Conservation (phyloP, 2,797 vertebrate genomes). For the Lagorchestes hirsutus region DNA sequence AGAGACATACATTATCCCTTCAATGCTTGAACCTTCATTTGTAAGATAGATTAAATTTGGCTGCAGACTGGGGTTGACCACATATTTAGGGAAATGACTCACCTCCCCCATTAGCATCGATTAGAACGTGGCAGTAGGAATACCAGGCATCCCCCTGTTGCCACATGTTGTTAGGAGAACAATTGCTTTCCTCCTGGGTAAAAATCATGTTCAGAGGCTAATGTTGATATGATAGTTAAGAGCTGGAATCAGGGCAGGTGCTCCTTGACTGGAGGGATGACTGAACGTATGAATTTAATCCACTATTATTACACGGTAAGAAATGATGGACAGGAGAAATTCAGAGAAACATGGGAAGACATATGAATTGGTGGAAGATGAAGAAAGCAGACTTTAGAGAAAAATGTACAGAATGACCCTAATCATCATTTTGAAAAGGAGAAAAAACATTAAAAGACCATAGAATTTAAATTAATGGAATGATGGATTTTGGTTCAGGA, state of each 20-base stretch:
- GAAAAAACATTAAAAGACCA: background rate
- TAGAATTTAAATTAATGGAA: background rate
- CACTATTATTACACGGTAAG: background rate
- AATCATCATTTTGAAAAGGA: background rate
- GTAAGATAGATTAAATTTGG: conserved; percentile 52
- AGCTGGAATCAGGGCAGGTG: conserved; percentile 58
- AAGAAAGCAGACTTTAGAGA: background rate
- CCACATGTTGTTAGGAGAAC: conserved; percentile 84
- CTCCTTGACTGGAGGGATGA: conserved; percentile 9
- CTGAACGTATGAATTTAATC: conserved; percentile 52
- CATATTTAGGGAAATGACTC: conserved; percentile 64
- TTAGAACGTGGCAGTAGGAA: conserved; percentile 24
- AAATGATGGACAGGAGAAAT: background rate
- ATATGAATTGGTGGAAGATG: conserved; percentile 27
- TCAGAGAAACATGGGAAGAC: background rate
- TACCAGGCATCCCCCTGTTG: conserved; percentile 81
- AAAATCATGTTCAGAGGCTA: conserved; percentile 76
- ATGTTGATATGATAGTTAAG: conserved; percentile 71
- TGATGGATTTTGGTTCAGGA: background rate
- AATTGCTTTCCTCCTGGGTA: conserved; percentile 81
- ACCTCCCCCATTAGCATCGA: background rate
- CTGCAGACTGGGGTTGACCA: background rate
- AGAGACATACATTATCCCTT: conserved; percentile 40
- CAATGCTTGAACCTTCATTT: conserved; percentile 12
- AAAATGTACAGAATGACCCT: background rate